phyloP scores from a whole-genome alignment of 2,888 invertebrate species.

The Chrysina gloriosa region DNA sequence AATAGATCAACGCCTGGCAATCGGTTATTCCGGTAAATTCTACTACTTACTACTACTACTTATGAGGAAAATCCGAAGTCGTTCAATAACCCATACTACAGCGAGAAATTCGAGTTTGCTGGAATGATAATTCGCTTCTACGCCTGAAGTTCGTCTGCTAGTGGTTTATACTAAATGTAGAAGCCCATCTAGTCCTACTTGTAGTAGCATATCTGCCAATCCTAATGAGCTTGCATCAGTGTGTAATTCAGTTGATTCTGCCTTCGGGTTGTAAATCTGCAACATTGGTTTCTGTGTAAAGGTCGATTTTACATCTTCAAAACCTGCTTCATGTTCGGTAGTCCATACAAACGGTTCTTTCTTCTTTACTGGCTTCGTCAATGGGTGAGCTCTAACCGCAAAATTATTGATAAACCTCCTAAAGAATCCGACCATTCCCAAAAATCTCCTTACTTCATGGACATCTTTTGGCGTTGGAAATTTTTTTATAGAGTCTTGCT shows the following conservation, averaged over 20 bases:
- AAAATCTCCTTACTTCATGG: slow-evolving; percentile 32
- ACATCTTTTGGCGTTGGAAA: slow-evolving; percentile 28
- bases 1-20: slow-evolving; percentile 50
- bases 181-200: slow-evolving; percentile 40
- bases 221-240: slow-evolving; percentile 40
- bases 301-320: neutral
- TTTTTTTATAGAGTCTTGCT: slow-evolving; percentile 44
- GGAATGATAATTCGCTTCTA: slow-evolving; percentile 48
- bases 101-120: slow-evolving; percentile 54
- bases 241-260: neutral
- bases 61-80: slow-evolving; percentile 49
- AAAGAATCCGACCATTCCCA: no score
- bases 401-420: slow-evolving; percentile 30
- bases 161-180: slow-evolving; percentile 48
- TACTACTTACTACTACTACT: no score
- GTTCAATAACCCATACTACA: slow-evolving; percentile 49
- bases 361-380: slow-evolving; percentile 33
- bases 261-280: neutral
- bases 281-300: slow-evolving; percentile 1
- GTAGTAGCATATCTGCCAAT: slow-evolving; percentile 49
- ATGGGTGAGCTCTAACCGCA: slow-evolving; percentile 14
- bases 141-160: slow-evolving; percentile 40
- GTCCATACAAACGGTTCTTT: slow-evolving; percentile 19
- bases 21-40: slow-evolving; percentile 49
- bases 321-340: slow-evolving; percentile 10